Evolutionary conservation across 2,797 vertebrate genomes (phyloP), one percentile per base, ranked within the genome.

Genomic region (Lerista edwardsae): DNA sequence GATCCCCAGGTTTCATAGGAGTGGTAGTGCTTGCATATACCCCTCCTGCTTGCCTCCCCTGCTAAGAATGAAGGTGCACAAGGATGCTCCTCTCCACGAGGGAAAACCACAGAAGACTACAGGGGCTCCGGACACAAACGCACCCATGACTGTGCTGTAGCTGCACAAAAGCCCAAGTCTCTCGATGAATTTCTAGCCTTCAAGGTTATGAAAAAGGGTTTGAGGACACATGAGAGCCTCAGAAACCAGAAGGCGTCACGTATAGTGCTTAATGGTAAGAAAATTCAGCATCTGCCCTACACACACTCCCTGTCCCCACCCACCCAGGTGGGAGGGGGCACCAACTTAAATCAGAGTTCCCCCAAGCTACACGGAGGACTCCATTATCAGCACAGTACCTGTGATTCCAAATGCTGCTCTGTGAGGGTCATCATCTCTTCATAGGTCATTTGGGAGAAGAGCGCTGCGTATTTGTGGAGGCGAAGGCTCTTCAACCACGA

Each of bases 381-480:
- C n/a, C 27, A 47, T 41, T 44, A 23, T 6, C n/a, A 2, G 27
- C 11, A 12, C 27, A 15, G 31, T 90, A 99, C 98, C 97, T 99
- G 98, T 0, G 97, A 98, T 94, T 99, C 98, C 81, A 99, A 95
- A 92, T 98, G 98, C 39, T 98, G 97, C 91, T 99, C 98, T 1
- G 98, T 98, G 88, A 99, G 96, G 47, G 97, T 97, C 98, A 99
- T 99, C 98, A 99, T 99, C 93, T 99, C 98, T 77, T 99, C 98
- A 0, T 99, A 99, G 84, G 96, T 98, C 97, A 99, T 98, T 94
- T 99, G 98, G 75, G 98, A 98, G 93, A 99, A 99, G 44, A 99
- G 97, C 6, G 97, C 97, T 2, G 98, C 98, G 19, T 99, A 99
- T 94, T 99, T 99, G 95, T 99, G 98, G 90, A 99, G 97, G 82